Evolutionary conservation across 2,113 vertebrate genomes (phyloP), one percentile per base, ranked within the genome.

Genomic region (Ahaetulla prasina): DNA sequence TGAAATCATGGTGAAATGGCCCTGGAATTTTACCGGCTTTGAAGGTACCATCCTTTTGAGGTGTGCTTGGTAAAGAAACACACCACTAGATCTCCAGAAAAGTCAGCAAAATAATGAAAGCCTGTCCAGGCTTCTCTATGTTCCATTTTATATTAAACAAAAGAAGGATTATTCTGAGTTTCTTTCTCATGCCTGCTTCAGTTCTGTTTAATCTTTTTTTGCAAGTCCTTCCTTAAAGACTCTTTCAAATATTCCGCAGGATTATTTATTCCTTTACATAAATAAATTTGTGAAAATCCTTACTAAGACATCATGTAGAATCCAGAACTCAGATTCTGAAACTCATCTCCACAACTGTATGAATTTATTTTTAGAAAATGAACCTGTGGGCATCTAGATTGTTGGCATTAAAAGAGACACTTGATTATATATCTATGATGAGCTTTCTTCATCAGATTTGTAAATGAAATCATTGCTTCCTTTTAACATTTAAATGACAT

Each of bases 191-290:
- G 14, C 23, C 47, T 84, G 90, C 88, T 54, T 94, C 85, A 86
- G 94, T 95, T 86, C 9, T 92, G 14, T 35, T 14, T 74, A 74
- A 35, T 18, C 63, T 74, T 74, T 68, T 68, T 74, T 74, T 35
- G 63, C 30, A 35, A 39, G 68, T 74, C n/a, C n/a, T 74, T 35
- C 4, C 68, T 74, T 74, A 39, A 74, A 74, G 5, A 12, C n/a
- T 74, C 68, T 74, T 39, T 74, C n/a, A 18, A 11, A 39, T 39
- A 8, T 20, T 74, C 39, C 6, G 0, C 68, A 74, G 39, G n/a
- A n/a, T 74, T 35, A 35, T 74, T n/a, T 74, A 74, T 74, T 35
- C 16, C 16, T 74, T 74, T 74, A 39, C 92, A 93, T 93, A 94
- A 87, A 54, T 14, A 88, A 85, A 55, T 91, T 54, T 87, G 84